Percentiles rank a stretch among this genome's conserved stretches.
phyloP scores from a whole-genome alignment of 2,888 invertebrate genomes.

The Agonopterix subpropinquella region DNA sequence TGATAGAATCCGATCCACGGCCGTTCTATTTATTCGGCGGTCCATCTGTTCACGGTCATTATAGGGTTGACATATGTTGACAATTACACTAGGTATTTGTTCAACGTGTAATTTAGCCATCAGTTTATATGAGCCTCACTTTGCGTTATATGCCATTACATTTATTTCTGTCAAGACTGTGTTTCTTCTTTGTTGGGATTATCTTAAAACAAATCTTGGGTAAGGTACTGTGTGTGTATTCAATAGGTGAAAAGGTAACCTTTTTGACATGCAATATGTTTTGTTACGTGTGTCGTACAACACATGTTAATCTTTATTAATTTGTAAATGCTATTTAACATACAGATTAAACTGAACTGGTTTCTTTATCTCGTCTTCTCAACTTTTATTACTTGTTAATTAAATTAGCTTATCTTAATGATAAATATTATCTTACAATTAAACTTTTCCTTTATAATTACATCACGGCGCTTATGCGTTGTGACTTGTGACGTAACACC shows the following conservation, averaged over 20 bases:
- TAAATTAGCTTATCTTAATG: constrained; percentile 25
- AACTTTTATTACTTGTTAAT: constrained; percentile 20
- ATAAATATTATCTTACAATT: constrained; percentile 20
- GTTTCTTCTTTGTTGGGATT: too few relatives aligned
- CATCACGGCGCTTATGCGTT: constrained; percentile 7
- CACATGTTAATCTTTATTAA: too few relatives aligned
- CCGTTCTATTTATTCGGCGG: constrained; percentile 28
- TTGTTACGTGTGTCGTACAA: too few relatives aligned
- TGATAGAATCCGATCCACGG: too few relatives aligned
- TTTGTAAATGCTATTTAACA: not conserved
- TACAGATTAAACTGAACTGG: not conserved
- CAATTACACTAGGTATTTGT: constrained; percentile 20
- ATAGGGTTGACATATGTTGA: constrained; percentile 30
- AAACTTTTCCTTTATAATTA: constrained; percentile 29
- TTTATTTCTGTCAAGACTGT: too few relatives aligned
- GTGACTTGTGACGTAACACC: too few relatives aligned
- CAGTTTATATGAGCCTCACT: constrained; percentile 15
- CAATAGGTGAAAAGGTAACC: too few relatives aligned
- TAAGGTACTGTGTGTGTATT: too few relatives aligned
- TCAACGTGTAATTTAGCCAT: constrained; percentile 21
- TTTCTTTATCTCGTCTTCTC: constrained; percentile 7
- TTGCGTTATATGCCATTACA: too few relatives aligned
- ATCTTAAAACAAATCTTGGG: too few relatives aligned
- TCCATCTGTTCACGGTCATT: constrained; percentile 47
- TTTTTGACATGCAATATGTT: too few relatives aligned